These are phyloP conservation scores for Monopis laevigella DNA, from an alignment of 2,888 invertebrate genomes.

Conservation along the genomic window DNA sequence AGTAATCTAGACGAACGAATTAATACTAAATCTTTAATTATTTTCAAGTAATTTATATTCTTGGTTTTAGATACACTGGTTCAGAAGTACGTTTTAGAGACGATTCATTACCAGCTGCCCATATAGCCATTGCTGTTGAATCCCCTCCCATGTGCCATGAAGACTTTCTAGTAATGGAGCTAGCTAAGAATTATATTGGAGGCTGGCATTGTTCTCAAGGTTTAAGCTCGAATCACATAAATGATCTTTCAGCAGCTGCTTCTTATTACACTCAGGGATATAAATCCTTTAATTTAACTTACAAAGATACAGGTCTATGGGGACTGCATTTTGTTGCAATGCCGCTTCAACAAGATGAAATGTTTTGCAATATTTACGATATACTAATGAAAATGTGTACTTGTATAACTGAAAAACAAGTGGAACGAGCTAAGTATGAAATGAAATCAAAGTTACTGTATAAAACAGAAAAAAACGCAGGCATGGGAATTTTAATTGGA, in stretches of 20 bases:
- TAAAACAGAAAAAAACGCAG: slow-evolving; percentile 87
- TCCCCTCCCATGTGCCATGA: slow-evolving; percentile 89
- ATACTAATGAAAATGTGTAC: slow-evolving; percentile 90
- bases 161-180: slow-evolving; percentile 92
- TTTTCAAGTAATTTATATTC: background rate
- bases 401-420: slow-evolving; percentile 84
- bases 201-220: slow-evolving; percentile 91
- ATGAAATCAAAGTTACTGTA: slow-evolving; percentile 90
- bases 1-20: no score
- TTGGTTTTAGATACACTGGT: slow-evolving; percentile 77
- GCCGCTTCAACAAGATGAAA: slow-evolving; percentile 72
- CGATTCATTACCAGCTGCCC: slow-evolving; percentile 47
- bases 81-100: slow-evolving; percentile 36
- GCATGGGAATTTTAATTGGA: slow-evolving; percentile 95
- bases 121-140: slow-evolving; percentile 72
- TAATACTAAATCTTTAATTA: no score
- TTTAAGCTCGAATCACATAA: slow-evolving; percentile 83
- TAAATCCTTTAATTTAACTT: slow-evolving; percentile 95
- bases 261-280: slow-evolving; percentile 86
- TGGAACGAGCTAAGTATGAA: slow-evolving; percentile 89
- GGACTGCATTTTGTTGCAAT: slow-evolving; percentile 86
- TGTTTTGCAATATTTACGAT: slow-evolving; percentile 75
- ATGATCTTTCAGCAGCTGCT: slow-evolving; percentile 77
- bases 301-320: slow-evolving; percentile 98
- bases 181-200: slow-evolving; percentile 91